Base-by-base conservation (phyloP, 2,888 invertebrate species). In the Tromatobia lineatoria region DNA sequence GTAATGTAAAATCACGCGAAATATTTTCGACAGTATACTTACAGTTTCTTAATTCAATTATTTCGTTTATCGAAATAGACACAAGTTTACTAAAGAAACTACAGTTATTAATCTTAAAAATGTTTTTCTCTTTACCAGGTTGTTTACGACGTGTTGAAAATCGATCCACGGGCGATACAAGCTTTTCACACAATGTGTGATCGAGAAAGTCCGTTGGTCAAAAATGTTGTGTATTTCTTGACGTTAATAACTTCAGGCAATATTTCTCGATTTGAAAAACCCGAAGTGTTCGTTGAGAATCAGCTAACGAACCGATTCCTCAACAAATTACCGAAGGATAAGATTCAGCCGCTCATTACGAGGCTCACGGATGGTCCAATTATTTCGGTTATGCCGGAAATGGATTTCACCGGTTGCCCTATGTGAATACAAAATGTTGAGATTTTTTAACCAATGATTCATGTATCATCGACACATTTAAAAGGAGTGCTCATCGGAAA, bases 181-280 rank as follows among this genome's bases (percentile, higher is more conserved):
- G 95, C 95, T 3, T 94, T 96, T 86, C 96, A 96, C 87, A 91
- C 94, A 78, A 94, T 96, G 86, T 96, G 95, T 87, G 96, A 96
- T 88, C 94, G 94, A 38, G 85, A 94, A 61, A 94, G 91, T 77
- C 95, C 96, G 11, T 85, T 94, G 42, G 93, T 94, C 11, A 82
- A 87, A 66, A 91, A 92, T 69, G 93, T 93, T 18, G 88, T 94
- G 45, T 94, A 94, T 86, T 91, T 95, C 75, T 93, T 95, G 78
- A 94, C 94, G 3, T 90, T 95, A 57, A 91, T 93, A 83, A 89
- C 93, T 1, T 86, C 91, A 50, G 87, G 87, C 18, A 89, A 88
- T 74, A 38, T 20, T 6, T 18, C 66, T 18, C 54, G 57, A 20
- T 45, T 23, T 4, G 78, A 88, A 2, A 82, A 88, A 20, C 83